Evolutionary conservation across 2,797 vertebrate genomes (phyloP).

Genomic region (Crocodylus rhombifer): DNA sequence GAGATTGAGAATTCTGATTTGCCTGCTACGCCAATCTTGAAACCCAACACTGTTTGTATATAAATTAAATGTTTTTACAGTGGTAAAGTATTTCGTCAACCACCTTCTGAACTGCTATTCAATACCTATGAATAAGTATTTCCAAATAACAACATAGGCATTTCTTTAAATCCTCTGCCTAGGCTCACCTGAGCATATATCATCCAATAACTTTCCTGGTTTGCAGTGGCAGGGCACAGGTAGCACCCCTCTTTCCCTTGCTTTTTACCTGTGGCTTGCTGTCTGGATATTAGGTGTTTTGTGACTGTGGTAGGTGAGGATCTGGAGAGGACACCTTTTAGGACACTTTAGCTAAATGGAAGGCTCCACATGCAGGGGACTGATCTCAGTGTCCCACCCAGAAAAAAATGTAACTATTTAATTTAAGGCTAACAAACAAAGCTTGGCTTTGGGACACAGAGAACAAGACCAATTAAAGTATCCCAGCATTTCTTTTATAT

Average conservation of each 20-base stretch:
- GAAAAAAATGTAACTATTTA: conserved; percentile 40
- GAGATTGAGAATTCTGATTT: background rate
- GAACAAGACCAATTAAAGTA: conserved; percentile 31
- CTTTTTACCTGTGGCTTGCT: too few relatives aligned
- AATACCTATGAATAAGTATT: background rate
- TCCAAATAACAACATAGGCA: background rate
- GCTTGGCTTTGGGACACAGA: conserved; percentile 26
- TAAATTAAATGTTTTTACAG: background rate
- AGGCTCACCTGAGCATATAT: too few relatives aligned
- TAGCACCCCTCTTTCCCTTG: too few relatives aligned
- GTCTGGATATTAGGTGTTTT: too few relatives aligned
- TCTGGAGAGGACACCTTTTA: too few relatives aligned
- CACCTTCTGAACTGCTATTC: background rate
- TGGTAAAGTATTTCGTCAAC: background rate
- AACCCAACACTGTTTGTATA: background rate
- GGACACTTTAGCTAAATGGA: too few relatives aligned
- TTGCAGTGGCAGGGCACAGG: too few relatives aligned
- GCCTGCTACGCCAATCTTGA: background rate
- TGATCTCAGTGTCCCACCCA: too few relatives aligned
- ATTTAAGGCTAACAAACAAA: conserved; percentile 37
- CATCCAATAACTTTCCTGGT: too few relatives aligned
- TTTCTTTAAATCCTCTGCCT: background rate
- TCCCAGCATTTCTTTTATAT: conserved; percentile 51
- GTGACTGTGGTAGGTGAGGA: too few relatives aligned
- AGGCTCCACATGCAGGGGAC: too few relatives aligned